Conservation (phyloP, 2,888 invertebrate genomes). For the Anoncus sp. region DNA sequence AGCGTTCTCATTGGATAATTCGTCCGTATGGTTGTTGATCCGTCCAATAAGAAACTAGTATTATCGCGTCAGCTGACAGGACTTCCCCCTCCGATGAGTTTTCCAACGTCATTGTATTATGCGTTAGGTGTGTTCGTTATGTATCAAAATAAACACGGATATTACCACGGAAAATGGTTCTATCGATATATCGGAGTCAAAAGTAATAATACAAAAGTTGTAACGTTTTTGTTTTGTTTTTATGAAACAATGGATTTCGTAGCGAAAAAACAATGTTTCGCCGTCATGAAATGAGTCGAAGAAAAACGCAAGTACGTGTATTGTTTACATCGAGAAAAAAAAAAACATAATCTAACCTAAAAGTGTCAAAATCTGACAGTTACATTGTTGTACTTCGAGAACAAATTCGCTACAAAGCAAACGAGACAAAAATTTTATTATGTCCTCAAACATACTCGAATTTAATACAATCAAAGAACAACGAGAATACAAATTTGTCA, state of each 20-base stretch:
- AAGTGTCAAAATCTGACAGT: constrained; percentile 40
- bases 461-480: not conserved
- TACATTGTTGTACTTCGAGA: not conserved
- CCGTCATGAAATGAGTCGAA: constrained; percentile 3
- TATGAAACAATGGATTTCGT: not conserved
- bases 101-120: constrained; percentile 18
- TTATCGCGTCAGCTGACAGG: constrained; percentile 22
- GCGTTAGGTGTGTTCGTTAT: not conserved
- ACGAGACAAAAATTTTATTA: not conserved
- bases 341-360: constrained; percentile 44
- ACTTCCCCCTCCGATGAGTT: constrained; percentile 12
- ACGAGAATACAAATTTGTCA: not conserved
- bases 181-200: constrained; percentile 15
- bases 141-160: constrained; percentile 20
- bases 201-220: no score
- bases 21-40: not conserved
- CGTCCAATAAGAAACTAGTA: constrained; percentile 9
- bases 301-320: not conserved
- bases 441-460: constrained; percentile 1
- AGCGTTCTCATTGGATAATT: constrained; percentile 29
- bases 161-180: no score
- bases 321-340: constrained; percentile 25
- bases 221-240: no score
- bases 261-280: not conserved
- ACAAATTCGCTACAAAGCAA: not conserved